Percentiles rank a stretch among this genome's conserved stretches.
Evolutionary conservation across 1,140 invertebrate genomes (phyloP).

Genomic region (Magallana gigas): DNA sequence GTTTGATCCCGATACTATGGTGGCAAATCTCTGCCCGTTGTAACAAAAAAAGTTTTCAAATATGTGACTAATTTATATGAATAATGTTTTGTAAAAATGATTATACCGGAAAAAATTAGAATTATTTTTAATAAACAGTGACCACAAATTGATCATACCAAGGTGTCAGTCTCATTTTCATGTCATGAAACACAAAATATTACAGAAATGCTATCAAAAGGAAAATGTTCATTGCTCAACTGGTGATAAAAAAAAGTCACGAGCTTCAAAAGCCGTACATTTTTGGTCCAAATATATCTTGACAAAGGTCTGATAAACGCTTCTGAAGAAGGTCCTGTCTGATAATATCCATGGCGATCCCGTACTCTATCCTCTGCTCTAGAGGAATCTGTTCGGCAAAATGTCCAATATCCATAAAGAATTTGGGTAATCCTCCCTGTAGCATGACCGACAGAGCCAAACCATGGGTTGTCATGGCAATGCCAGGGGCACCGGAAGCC

Average conservation of each 20-base stretch:
- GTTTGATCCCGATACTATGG: too few relatives aligned
- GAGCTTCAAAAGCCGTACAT: not conserved
- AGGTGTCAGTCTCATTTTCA: too few relatives aligned
- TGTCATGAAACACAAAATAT: too few relatives aligned
- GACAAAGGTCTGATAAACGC: not conserved
- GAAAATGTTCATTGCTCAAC: too few relatives aligned
- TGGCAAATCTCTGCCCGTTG: too few relatives aligned
- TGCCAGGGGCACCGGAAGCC: not conserved
- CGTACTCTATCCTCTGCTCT: conserved; percentile 6
- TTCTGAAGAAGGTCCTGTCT: not conserved
- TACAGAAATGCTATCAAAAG: too few relatives aligned
- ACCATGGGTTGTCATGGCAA: not conserved
- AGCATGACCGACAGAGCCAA: not conserved
- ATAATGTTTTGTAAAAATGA: too few relatives aligned
- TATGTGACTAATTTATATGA: too few relatives aligned
- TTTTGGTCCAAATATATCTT: conserved; percentile 11
- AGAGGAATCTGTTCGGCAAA: not conserved
- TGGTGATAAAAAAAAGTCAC: not conserved
- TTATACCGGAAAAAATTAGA: too few relatives aligned
- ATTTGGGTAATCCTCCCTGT: not conserved
- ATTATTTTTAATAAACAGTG: too few relatives aligned
- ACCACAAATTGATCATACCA: too few relatives aligned
- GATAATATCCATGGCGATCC: not conserved
- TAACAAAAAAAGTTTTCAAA: too few relatives aligned
- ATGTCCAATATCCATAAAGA: conserved; percentile 17